These are phyloP conservation scores for Andrena haemorrhoa DNA, from an alignment of 2,888 invertebrate genomes.

Conservation along the genomic window DNA sequence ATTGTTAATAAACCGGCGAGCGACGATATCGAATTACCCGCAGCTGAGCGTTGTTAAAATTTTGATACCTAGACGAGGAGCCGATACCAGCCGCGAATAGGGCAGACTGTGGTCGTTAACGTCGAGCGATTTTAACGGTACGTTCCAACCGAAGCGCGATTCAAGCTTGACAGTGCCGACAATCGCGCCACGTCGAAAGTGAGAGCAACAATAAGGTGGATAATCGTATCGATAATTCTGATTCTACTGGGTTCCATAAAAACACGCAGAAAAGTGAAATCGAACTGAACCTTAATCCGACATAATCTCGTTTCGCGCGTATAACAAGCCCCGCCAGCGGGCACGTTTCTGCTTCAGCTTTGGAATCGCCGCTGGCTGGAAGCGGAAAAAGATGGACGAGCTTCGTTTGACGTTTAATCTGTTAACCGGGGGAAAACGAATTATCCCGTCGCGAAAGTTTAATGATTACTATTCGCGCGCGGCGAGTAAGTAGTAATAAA, in stretches of 20 bases:
- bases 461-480: neutral
- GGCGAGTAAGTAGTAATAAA: neutral
- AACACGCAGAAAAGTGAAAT: neutral
- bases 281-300: neutral
- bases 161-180: neutral
- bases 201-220: neutral
- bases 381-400: neutral
- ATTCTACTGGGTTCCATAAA: neutral
- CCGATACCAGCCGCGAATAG: conserved; percentile 7
- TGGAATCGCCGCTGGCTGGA: neutral
- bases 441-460: conserved; percentile 6
- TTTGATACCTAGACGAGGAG: conserved; percentile 24
- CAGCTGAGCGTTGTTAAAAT: conserved; percentile 21
- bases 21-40: conserved; percentile 16
- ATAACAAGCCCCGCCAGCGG: neutral
- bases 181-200: neutral
- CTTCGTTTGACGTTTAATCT: conserved; percentile 20
- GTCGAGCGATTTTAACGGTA: conserved; percentile 10
- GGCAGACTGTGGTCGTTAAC: conserved; percentile 16
- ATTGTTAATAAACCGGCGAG: conserved; percentile 30
- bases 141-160: neutral
- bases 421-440: neutral
- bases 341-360: neutral
- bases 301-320: neutral
- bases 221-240: neutral